These are phyloP conservation scores for Epinephelus coioides DNA, from an alignment of 2,797 vertebrate species.

Conservation along the genomic window DNA sequence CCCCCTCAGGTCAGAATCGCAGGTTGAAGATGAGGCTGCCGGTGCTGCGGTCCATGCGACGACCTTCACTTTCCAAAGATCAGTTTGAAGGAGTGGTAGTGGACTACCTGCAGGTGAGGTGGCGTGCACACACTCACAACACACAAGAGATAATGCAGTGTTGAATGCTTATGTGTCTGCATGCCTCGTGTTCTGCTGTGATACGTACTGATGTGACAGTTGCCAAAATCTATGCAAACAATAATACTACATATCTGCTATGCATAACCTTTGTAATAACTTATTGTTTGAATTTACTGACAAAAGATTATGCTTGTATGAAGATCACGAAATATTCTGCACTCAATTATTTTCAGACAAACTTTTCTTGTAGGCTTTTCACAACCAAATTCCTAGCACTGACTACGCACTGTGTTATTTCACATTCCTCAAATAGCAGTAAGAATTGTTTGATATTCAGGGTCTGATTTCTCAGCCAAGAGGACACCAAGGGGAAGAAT, in stretches of 20 bases:
- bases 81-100: constrained; percentile 93
- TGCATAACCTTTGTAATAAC: not conserved
- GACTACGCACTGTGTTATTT: not conserved
- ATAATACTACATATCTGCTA: not conserved
- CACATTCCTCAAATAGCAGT: not conserved
- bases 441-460: not conserved
- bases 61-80: constrained; percentile 89
- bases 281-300: not conserved
- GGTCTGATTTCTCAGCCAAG: not conserved
- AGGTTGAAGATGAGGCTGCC: constrained; percentile 90
- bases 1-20: constrained; percentile 86
- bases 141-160: not conserved
- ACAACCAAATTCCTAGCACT: not conserved
- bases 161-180: not conserved
- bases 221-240: not conserved
- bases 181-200: not conserved
- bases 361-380: not conserved
- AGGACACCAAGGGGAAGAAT: constrained; percentile 6
- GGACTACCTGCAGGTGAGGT: constrained; percentile 90
- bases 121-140: not conserved
- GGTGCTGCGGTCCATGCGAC: constrained; percentile 86
- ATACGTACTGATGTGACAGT: not conserved
- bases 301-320: not conserved
- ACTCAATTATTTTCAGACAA: not conserved
- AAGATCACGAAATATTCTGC: not conserved